These are phyloP conservation scores for Nycticryphes semicollaris DNA, from an alignment of 2,113 vertebrate species.

Conservation along the genomic window DNA sequence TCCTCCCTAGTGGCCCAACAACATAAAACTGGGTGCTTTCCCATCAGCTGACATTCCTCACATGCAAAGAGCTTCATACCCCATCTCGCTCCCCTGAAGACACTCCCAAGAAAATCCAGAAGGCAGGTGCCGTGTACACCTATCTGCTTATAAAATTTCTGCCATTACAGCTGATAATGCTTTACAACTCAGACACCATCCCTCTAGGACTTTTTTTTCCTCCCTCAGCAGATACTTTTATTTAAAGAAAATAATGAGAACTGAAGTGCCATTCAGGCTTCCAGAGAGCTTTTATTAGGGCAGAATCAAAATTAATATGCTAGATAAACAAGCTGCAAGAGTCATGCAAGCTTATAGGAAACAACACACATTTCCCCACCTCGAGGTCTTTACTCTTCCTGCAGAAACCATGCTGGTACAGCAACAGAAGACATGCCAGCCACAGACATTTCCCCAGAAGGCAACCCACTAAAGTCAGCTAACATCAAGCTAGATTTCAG, in stretches of 20 bases:
- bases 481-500: neutral
- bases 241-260: neutral
- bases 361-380: neutral
- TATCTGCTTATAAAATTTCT: neutral
- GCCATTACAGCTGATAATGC: neutral
- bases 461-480: neutral
- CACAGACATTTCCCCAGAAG: neutral
- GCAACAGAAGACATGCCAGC: neutral
- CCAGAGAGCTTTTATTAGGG: neutral
- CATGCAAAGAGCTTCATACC: neutral
- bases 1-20: neutral
- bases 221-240: neutral
- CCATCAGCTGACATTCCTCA: neutral
- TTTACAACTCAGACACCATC: neutral
- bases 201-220: neutral
- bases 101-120: neutral
- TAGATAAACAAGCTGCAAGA: neutral
- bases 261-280: neutral
- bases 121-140: neutral
- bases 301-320: neutral
- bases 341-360: neutral
- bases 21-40: neutral
- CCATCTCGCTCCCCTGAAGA: neutral
- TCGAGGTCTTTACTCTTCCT: neutral
- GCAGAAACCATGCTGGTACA: slow-evolving; percentile 18